Evolutionary conservation across 2,113 vertebrate genomes (phyloP), one percentile per base, ranked within the genome.

Genomic region (Microtus pennsylvanicus): DNA sequence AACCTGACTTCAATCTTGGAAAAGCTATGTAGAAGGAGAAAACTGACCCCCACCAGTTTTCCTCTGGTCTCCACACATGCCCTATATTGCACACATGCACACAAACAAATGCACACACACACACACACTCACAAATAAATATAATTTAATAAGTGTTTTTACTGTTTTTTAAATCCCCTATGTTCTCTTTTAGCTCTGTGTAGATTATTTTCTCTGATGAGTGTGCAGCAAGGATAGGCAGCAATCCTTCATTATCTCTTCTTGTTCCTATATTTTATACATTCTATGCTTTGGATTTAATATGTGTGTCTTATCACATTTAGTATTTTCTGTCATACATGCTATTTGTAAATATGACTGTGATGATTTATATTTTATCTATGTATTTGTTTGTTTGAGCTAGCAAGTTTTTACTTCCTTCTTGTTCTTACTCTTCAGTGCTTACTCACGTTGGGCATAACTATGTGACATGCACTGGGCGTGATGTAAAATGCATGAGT

Each of bases 171-270:
- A 12, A n/a, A 38, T 3, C 58, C 4, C 47, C 22, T 52, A 74
- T 38, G 10, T 81, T 86, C 26, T 81, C 52, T 78, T 9, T 50
- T 87, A 72, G 16, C 7, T 89, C 28, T 38, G 17, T 58, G 28
- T 85, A 42, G 26, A 24, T 65, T 58, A 14, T 76, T 67, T 80
- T 74, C 52, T 70, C 65, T 80, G 21, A 65, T 5, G 52, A 63
- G 63, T 0, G 0, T 65, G 75, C 35, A 35, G 5, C 13, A 19
- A 11, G 2, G 0, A 76, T 13, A 21, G 0, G 12, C 0, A 6
- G 19, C 9, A 10, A 13, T 13, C 33, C 33, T 58, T 93, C 61
- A 70, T 26, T 47, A 19, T 1, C 33, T 75, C 74, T 78, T 96
- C 61, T 91, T 67, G 65, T 58, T 90, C 74, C 91, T 10, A 30